These are phyloP conservation scores for Peromyscus melanophrys DNA, from an alignment of 2,797 vertebrate species.

Conservation along the genomic window DNA sequence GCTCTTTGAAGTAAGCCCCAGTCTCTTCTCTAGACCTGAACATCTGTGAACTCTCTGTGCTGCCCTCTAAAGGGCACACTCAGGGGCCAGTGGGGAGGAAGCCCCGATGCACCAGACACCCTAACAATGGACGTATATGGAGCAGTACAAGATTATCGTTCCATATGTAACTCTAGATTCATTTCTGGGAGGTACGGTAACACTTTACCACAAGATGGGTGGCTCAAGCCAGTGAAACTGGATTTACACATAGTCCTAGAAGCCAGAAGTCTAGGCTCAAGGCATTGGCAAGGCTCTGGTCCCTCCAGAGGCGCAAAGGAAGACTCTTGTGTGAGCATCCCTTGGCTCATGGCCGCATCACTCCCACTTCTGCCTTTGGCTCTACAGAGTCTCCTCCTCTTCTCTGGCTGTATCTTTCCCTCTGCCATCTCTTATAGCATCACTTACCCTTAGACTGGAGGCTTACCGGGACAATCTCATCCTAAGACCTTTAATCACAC, in stretches of 20 bases:
- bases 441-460: not conserved
- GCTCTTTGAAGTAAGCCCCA: not conserved
- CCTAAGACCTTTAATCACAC: slow-evolving; percentile 1
- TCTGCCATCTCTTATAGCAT: not conserved
- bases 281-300: not conserved
- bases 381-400: not conserved
- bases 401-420: not conserved
- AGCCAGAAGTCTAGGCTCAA: not conserved
- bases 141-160: not conserved
- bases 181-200: not conserved
- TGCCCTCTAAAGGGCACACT: not conserved
- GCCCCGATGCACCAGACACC: accelerated
- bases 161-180: not conserved
- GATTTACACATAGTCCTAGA: not conserved
- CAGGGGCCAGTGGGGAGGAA: not conserved
- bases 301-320: not conserved
- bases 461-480: not conserved
- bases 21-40: not conserved
- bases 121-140: too few relatives aligned
- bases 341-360: not conserved
- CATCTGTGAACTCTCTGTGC: not conserved
- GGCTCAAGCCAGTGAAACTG: not conserved
- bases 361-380: not conserved
- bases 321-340: not conserved
- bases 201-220: not conserved